These are phyloP conservation scores for Pelmatolapia mariae DNA, from an alignment of 2,113 vertebrate genomes.

Conservation along the genomic window DNA sequence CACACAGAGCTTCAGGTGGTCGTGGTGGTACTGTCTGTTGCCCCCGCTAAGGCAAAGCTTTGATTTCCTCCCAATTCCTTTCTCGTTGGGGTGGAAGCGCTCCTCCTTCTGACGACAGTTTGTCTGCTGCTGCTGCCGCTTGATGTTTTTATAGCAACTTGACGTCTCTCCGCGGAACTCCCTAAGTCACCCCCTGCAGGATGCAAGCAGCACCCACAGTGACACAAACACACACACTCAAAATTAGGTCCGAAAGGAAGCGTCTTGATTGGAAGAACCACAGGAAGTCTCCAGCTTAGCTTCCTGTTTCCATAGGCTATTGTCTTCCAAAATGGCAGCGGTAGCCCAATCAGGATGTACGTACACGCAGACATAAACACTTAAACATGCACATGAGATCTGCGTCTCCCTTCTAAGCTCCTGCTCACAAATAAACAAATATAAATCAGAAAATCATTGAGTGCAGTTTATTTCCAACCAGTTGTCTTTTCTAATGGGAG, in stretches of 20 bases:
- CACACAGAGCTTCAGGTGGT: not conserved
- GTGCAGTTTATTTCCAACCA: conserved; percentile 4
- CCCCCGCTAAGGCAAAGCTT: not conserved
- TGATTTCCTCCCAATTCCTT: conserved; percentile 21
- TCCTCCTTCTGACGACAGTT: not conserved
- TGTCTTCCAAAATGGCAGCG: conserved; percentile 11
- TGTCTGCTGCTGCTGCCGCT: not conserved
- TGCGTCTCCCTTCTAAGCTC: not conserved
- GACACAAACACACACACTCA: not conserved
- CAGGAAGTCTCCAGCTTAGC: conserved; percentile 28
- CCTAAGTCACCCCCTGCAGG: conserved; percentile 25
- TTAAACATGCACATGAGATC: not conserved
- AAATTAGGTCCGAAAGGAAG: conserved; percentile 12
- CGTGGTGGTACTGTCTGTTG: not conserved
- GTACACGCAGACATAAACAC: not conserved
- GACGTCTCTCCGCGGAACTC: not conserved
- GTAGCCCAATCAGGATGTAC: not conserved
- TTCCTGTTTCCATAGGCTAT: conserved; percentile 42
- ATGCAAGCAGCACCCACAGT: not conserved
- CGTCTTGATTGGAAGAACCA: conserved; percentile 17
- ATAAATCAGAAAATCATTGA: conserved; percentile 28
- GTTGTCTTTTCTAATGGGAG: conserved; percentile 28
- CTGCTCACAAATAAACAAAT: not conserved
- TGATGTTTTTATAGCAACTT: conserved; percentile 52
- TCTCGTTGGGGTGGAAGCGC: not conserved